Conservation (phyloP, 1,140 invertebrate genomes). For the Apis laboriosa region DNA sequence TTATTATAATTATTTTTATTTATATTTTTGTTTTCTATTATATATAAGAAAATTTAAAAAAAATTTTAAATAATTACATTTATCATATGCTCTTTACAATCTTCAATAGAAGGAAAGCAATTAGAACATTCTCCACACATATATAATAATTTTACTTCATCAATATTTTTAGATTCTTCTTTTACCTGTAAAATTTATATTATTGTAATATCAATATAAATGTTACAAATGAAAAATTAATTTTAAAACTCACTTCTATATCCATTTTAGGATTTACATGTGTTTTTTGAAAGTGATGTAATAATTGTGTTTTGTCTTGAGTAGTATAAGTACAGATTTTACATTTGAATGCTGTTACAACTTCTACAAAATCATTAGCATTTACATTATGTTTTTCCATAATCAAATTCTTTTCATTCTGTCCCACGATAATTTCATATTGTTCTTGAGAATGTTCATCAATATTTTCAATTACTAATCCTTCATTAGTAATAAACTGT, state of each 20-base stretch:
- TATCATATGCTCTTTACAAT: slow-evolving; percentile 81
- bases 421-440: slow-evolving; percentile 44
- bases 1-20: neutral
- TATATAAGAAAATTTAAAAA: neutral
- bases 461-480: slow-evolving; percentile 40
- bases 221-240: neutral
- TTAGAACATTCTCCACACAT: slow-evolving; percentile 81
- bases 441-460: slow-evolving; percentile 52
- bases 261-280: slow-evolving; percentile 68
- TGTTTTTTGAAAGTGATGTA: slow-evolving; percentile 72
- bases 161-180: slow-evolving; percentile 59
- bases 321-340: slow-evolving; percentile 76
- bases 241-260: slow-evolving; percentile 47
- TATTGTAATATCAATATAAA: slow-evolving; percentile 4
- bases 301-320: slow-evolving; percentile 70
- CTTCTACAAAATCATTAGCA: slow-evolving; percentile 74
- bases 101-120: slow-evolving; percentile 79
- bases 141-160: slow-evolving; percentile 74
- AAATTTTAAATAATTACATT: slow-evolving; percentile 67
- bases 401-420: slow-evolving; percentile 54
- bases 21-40: neutral
- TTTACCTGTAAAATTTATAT: slow-evolving; percentile 45
- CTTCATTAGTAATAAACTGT: slow-evolving; percentile 52
- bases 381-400: slow-evolving; percentile 65
- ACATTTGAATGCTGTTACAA: slow-evolving; percentile 76